Evolutionary conservation across 2,888 invertebrate genomes (phyloP).

Genomic region (Tachina fera): DNA sequence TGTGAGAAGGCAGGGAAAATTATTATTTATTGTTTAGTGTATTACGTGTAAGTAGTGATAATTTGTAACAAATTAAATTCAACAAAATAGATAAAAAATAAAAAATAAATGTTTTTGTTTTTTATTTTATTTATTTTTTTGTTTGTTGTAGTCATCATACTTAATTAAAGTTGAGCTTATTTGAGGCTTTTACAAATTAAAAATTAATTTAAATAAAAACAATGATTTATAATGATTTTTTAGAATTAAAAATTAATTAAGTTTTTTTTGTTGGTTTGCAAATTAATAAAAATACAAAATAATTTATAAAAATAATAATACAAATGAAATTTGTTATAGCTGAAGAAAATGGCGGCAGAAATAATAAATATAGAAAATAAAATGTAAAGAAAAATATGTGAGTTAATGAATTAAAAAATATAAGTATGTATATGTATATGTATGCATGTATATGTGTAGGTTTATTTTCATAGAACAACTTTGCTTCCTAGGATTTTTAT

Average conservation of each 20-base stretch:
- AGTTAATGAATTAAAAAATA: not conserved
- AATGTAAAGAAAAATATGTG: conserved; percentile 3
- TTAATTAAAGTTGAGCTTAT: conserved; percentile 65
- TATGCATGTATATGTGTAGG: not conserved
- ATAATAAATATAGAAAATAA: conserved; percentile 37
- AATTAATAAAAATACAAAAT: conserved; percentile 58
- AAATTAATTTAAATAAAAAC: conserved; percentile 51
- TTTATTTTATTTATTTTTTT: conserved; percentile 21
- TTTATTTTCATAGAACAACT: not conserved
- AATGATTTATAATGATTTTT: conserved; percentile 37
- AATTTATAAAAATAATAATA: conserved; percentile 54
- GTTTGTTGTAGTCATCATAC: conserved; percentile 49
- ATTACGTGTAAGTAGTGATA: conserved; percentile 53
- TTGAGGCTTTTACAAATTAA: conserved; percentile 60
- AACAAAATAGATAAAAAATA: conserved; percentile 63
- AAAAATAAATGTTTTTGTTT: conserved; percentile 15
- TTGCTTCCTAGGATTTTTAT: not conserved
- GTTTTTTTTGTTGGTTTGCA: conserved; percentile 51
- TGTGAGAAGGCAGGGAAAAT: conserved; percentile 42
- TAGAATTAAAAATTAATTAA: conserved; percentile 55
- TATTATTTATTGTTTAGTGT: conserved; percentile 35
- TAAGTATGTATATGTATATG: conserved; percentile 11
- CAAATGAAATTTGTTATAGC: conserved; percentile 55
- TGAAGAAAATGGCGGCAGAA: conserved; percentile 44
- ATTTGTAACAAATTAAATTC: conserved; percentile 69